phyloP scores from a whole-genome alignment of 1,140 invertebrate genomes.

The Hestina assimilis region DNA sequence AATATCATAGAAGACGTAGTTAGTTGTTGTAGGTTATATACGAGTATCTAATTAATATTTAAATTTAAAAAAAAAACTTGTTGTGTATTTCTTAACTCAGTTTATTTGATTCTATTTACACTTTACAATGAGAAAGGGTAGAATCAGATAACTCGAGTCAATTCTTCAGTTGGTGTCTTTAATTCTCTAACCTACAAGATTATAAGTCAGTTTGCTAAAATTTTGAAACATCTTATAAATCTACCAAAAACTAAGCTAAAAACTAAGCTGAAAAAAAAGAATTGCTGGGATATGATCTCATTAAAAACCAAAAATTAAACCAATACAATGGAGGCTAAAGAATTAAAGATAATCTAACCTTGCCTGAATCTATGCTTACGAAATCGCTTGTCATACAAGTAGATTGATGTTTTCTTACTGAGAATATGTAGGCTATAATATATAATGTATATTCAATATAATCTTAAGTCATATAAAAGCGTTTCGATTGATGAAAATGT shows the following conservation, averaged over 20 bases:
- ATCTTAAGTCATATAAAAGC: conserved; percentile 43
- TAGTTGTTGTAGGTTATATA: conserved; percentile 68
- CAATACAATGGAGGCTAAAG: not conserved
- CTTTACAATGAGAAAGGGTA: conserved; percentile 2
- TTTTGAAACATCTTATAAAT: not conserved
- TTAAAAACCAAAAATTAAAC: conserved; percentile 7
- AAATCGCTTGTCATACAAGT: conserved; percentile 37
- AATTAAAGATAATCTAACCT: conserved; percentile 17
- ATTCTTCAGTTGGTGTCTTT: conserved; percentile 18
- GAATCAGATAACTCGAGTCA: conserved; percentile 12
- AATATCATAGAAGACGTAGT: conserved; percentile 72
- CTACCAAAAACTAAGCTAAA: not conserved
- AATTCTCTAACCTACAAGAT: conserved; percentile 4
- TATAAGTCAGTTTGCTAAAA: no score
- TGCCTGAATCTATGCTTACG: conserved; percentile 23
- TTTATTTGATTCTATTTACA: conserved; percentile 12
- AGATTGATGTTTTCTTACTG: conserved; percentile 34
- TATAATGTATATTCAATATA: conserved; percentile 34
- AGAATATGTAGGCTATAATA: conserved; percentile 38
- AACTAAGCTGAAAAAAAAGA: not conserved
- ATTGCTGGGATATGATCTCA: conserved; percentile 15
- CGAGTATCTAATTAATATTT: conserved; percentile 53
- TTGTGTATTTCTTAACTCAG: conserved; percentile 45
- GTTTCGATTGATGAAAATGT: conserved; percentile 63
- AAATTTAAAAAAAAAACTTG: conserved; percentile 31